phyloP scores from a whole-genome alignment of 2,888 invertebrate species.

The Drosophila paranaensis region DNA sequence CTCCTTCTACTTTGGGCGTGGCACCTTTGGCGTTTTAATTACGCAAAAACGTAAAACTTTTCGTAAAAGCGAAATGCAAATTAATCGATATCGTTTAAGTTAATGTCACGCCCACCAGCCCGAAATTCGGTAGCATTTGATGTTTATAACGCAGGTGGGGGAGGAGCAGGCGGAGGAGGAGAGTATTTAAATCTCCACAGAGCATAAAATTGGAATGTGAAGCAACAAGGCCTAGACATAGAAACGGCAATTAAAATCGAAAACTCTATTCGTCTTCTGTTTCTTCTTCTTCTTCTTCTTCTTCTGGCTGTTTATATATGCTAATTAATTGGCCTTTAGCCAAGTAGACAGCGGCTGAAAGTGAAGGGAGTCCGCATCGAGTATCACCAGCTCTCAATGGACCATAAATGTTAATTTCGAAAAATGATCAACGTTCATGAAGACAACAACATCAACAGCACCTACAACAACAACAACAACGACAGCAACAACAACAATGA shows the following conservation, averaged over 20 bases:
- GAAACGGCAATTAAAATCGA: conserved; percentile 35
- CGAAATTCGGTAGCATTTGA: conserved; percentile 42
- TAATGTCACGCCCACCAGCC: conserved; percentile 52
- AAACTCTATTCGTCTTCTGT: conserved; percentile 32
- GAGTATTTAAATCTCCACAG: conserved; percentile 26
- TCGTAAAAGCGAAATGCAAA: conserved; percentile 65
- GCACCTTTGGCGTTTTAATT: conserved; percentile 79
- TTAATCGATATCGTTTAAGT: conserved; percentile 76
- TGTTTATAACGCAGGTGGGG: conserved; percentile 21
- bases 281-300: conserved; percentile 25
- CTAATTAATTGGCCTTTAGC: conserved; percentile 67
- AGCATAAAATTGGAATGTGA: conserved; percentile 32
- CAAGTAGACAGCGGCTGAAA: conserved; percentile 37
- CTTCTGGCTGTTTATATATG: conserved; percentile 65
- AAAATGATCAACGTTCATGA: conserved; percentile 57
- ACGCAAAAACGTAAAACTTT: conserved; percentile 67
- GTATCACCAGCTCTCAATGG: conserved; percentile 38
- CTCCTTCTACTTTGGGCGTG: conserved; percentile 63
- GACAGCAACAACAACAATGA: conserved; percentile 26
- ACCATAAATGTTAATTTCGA: conserved; percentile 68
- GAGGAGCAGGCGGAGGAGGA: not conserved
- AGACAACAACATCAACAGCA: conserved; percentile 28
- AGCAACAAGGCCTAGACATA: conserved; percentile 25
- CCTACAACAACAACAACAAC: conserved; percentile 23
- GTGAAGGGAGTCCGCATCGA: conserved; percentile 66